A percentile compares a stretch with the other conserved stretches of the same genome.
Conservation (phyloP, 1,140 invertebrate genomes). For the Oreohelix idahoensis region DNA sequence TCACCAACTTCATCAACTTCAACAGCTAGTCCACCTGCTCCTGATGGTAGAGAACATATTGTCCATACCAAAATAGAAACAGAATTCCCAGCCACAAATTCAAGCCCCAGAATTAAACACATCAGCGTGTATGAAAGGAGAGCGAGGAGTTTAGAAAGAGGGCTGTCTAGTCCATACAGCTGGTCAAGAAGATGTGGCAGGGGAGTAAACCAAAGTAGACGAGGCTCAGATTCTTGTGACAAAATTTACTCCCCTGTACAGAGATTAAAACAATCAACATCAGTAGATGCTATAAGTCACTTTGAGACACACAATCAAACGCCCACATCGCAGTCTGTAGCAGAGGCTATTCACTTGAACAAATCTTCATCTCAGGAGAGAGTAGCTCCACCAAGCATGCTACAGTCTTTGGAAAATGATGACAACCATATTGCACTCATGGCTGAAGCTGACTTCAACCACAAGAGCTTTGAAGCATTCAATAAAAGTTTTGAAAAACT, state of each 20-base stretch:
- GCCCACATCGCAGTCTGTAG: background rate
- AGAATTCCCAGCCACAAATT: conserved; percentile 67
- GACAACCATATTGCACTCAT: background rate
- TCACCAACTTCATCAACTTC: conserved; percentile 46
- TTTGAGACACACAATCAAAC: conserved; percentile 5
- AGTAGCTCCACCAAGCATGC: background rate
- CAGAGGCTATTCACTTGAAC: background rate
- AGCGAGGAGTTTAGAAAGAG: conserved; percentile 40
- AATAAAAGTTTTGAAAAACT: conserved; percentile 40
- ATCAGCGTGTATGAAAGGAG: conserved; percentile 57
- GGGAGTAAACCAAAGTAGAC: conserved; percentile 16
- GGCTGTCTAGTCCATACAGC: background rate
- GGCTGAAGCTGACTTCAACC: conserved; percentile 11
- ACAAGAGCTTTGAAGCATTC: conserved; percentile 39
- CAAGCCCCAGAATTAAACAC: conserved; percentile 67
- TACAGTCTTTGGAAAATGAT: conserved; percentile 5
- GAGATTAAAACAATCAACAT: conserved; percentile 40
- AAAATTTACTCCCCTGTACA: background rate
- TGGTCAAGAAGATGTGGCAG: background rate
- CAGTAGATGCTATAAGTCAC: conserved; percentile 33
- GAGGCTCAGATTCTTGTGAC: conserved; percentile 33
- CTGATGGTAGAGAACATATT: conserved; percentile 33
- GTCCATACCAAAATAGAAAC: conserved; percentile 65
- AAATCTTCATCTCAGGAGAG: conserved; percentile 10
- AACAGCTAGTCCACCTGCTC: conserved; percentile 36